Base-by-base conservation (phyloP, 1,140 invertebrate genomes). In the Sesamia nonagrioides region DNA sequence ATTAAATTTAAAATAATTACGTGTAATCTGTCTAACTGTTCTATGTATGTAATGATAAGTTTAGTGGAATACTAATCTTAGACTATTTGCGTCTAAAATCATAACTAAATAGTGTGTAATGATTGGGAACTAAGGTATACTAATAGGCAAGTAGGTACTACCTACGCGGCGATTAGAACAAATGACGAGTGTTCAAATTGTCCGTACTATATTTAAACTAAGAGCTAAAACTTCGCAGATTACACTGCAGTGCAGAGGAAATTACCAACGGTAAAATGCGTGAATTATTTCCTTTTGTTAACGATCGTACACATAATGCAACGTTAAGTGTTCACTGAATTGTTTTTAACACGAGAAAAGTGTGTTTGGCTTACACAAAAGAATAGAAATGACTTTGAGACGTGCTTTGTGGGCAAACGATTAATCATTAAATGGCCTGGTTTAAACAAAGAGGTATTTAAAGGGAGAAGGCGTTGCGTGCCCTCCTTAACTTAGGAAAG, bases 211-310 rank as follows among this genome's bases (percentile, higher is more conserved):
- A 68, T 15, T 68, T 68, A 68, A 68, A n/a, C 61, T 68, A 73
- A 35, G 40, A 63, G 42, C 35, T 61, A 71, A 56, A 33, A 58
- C 73, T 27, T 42, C 52, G n/a, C 50, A 42, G 80, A 60, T 68
- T 71, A 76, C 42, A 69, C 27, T 50, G 40, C 15, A 3, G 40
- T 72, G 50, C 45, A 74, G n/a, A 40, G 71, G 45, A 79, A 72
- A 74, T 79, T 79, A 54, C 60, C 35, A 61, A 75, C 73, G 58
- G 73, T 75, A 63, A 61, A 75, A 61, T 75, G 58, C 73, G 73
- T 75, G 61, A 75, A 61, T 75, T 61, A 75, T 75, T 75, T 75
- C 73, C 73, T 50, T 75, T 75, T 75, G 73, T 75, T 75, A 75
- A 61, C 73, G 73, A 75, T 42, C 15, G 42, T 73, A 40, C 54